Percentiles rank a stretch among this genome's conserved stretches.
phyloP scores from a whole-genome alignment of 1,140 invertebrate genomes.

The Aphidius ervi region DNA sequence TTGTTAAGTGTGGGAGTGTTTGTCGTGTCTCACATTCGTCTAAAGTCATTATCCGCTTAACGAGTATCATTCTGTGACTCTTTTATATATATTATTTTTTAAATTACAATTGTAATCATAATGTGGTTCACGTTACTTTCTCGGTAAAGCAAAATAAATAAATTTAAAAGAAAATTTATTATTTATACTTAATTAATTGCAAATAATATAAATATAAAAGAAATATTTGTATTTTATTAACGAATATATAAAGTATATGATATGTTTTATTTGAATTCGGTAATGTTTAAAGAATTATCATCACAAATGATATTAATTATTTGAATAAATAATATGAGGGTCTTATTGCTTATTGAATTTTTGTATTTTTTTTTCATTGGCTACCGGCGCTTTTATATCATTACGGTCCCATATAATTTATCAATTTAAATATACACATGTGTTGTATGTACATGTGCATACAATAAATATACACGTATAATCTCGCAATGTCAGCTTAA shows the following conservation, averaged over 20 bases:
- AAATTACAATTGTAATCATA: slow-evolving; percentile 1
- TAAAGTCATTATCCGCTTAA: slow-evolving; percentile 15
- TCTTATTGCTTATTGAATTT: too few relatives aligned
- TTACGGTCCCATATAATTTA: neutral
- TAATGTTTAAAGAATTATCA: too few relatives aligned
- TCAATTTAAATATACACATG: slow-evolving; percentile 9
- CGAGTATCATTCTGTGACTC: slow-evolving; percentile 2
- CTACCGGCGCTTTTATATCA: too few relatives aligned
- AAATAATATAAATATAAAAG: too few relatives aligned
- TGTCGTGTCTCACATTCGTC: slow-evolving; percentile 12
- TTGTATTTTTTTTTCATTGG: too few relatives aligned
- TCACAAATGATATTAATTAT: too few relatives aligned
- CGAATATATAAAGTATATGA: neutral
- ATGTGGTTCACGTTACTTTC: slow-evolving; percentile 9
- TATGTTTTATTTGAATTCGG: too few relatives aligned
- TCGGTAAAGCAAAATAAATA: neutral
- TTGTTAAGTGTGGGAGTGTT: slow-evolving; percentile 8
- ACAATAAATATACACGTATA: too few relatives aligned
- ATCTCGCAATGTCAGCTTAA: slow-evolving; percentile 14
- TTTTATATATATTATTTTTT: slow-evolving; percentile 3
- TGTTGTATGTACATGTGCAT: neutral
- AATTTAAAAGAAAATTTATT: neutral
- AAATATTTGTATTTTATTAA: neutral
- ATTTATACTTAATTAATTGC: neutral
- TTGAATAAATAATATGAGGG: too few relatives aligned